Percentiles rank a stretch among this genome's conserved stretches.
These are phyloP conservation scores for Scomber japonicus DNA, from an alignment of 2,113 vertebrate species.

Conservation along the genomic window DNA sequence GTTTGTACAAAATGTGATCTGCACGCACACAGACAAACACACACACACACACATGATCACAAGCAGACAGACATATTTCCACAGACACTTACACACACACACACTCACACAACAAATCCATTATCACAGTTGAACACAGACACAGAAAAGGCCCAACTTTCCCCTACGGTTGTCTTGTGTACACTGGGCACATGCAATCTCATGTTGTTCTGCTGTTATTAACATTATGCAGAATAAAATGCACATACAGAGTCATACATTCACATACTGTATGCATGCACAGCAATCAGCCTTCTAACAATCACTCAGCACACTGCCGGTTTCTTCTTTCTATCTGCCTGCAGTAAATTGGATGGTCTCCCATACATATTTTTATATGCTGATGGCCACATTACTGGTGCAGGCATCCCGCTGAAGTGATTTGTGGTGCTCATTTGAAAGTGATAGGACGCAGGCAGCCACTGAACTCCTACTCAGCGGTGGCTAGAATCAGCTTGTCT, in stretches of 20 bases:
- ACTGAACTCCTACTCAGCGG: conserved; percentile 82
- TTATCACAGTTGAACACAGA: conserved; percentile 47
- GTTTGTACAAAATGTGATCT: conserved; percentile 76
- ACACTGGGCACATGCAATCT: conserved; percentile 50
- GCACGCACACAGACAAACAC: conserved; percentile 30
- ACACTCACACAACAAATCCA: conserved; percentile 34
- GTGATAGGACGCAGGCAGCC: conserved; percentile 76
- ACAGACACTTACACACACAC: conserved; percentile 17
- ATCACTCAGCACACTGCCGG: conserved; percentile 75
- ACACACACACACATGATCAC: conserved; percentile 4
- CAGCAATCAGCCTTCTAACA: conserved; percentile 74
- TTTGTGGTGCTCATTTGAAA: conserved; percentile 85
- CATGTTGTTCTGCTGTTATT: conserved; percentile 61
- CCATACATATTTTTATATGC: conserved; percentile 80
- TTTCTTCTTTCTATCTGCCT: conserved; percentile 73
- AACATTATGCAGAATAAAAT: conserved; percentile 33
- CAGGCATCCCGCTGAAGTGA: conserved; percentile 80
- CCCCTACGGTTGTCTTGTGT: conserved; percentile 76
- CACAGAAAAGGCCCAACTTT: conserved; percentile 52
- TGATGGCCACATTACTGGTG: conserved; percentile 78
- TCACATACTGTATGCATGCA: conserved; percentile 47
- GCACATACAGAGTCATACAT: conserved; percentile 34
- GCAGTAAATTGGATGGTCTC: conserved; percentile 79
- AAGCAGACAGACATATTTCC: not conserved
- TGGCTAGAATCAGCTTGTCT: conserved; percentile 74